A percentile compares a stretch with the other conserved stretches of the same genome.
Conservation (phyloP, 2,888 invertebrate species). For the Dysmachus trigonus region DNA sequence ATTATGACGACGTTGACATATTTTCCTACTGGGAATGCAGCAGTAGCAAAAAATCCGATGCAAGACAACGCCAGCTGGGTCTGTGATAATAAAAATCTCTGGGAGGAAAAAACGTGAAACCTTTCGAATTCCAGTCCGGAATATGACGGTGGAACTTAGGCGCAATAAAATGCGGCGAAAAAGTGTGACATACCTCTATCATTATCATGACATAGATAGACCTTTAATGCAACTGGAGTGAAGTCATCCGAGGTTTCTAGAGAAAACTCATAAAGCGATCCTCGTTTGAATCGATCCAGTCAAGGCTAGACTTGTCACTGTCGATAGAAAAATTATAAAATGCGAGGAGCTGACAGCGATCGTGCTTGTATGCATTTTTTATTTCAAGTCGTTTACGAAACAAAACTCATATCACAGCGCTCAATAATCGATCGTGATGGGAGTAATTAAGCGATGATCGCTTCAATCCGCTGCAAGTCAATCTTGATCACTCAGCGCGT, state of each 20-base stretch:
- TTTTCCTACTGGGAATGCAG: slow-evolving; percentile 47
- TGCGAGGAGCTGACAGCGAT: not conserved
- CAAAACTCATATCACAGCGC: not conserved
- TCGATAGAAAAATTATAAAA: slow-evolving; percentile 28
- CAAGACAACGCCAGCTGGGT: slow-evolving; percentile 1
- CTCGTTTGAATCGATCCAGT: slow-evolving; percentile 39
- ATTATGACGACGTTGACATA: slow-evolving; percentile 47
- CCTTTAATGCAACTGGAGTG: slow-evolving; percentile 25
- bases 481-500: not conserved
- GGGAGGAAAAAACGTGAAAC: slow-evolving; percentile 18
- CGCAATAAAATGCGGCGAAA: slow-evolving; percentile 42
- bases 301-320: slow-evolving; percentile 42
- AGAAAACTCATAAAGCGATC: slow-evolving; percentile 37
- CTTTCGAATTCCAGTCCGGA: slow-evolving; percentile 22
- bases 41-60: slow-evolving; percentile 1
- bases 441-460: slow-evolving; percentile 32
- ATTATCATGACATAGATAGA: slow-evolving; percentile 47
- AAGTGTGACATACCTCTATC: slow-evolving; percentile 46
- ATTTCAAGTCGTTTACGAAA: slow-evolving; percentile 14
- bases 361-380: not conserved
- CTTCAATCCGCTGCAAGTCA: not conserved
- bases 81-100: slow-evolving; percentile 8
- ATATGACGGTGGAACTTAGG: not conserved
- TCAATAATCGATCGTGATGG: slow-evolving; percentile 26
- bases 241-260: slow-evolving; percentile 27